phyloP scores from a whole-genome alignment of 2,113 vertebrate species.

The Phylloscopus trochilus region DNA sequence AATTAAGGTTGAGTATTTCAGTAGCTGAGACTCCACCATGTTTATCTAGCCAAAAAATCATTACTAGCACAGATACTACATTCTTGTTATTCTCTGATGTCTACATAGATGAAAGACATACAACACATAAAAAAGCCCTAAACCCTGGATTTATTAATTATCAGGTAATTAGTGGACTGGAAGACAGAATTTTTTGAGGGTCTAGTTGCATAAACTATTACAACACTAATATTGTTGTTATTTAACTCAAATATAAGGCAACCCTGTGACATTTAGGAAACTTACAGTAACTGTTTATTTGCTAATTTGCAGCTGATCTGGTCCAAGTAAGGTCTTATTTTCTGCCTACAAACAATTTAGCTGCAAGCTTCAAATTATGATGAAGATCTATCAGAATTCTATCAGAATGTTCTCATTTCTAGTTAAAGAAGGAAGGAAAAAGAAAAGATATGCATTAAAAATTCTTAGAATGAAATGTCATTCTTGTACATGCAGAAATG shows the following conservation, averaged over 20 bases:
- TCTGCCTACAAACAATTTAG: background rate
- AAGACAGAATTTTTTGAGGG: background rate
- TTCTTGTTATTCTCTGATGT: background rate
- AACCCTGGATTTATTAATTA: background rate
- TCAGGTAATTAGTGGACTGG: background rate
- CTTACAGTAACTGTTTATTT: background rate
- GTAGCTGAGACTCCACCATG: background rate
- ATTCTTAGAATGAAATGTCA: background rate
- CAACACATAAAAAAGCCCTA: background rate
- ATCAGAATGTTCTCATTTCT: background rate
- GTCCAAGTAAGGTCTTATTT: background rate
- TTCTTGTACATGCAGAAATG: background rate
- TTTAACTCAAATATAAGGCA: background rate
- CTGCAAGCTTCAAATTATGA: background rate
- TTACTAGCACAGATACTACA: background rate
- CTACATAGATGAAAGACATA: background rate
- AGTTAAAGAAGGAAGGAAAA: background rate
- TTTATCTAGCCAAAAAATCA: background rate
- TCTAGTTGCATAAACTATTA: background rate
- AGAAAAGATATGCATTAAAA: background rate
- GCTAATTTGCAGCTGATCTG: background rate
- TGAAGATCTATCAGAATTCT: background rate
- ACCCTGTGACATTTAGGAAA: background rate
- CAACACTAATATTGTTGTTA: background rate
- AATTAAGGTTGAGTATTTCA: background rate